phyloP scores from a whole-genome alignment of 2,888 invertebrate genomes.

The Pycnomerus fuliginosus region DNA sequence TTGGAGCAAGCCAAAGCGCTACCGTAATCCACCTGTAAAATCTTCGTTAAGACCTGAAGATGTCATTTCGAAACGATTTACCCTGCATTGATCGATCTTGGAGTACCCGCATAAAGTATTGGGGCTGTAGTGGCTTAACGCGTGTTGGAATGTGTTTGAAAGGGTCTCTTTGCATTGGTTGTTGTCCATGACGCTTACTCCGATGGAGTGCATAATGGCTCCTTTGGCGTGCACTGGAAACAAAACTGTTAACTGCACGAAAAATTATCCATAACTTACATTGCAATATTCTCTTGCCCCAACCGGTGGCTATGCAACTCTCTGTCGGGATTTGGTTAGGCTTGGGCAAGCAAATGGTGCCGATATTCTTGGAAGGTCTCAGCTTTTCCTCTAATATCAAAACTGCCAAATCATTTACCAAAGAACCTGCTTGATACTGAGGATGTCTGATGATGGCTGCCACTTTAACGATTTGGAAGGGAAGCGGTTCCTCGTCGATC shows the following conservation, averaged over 20 bases:
- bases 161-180: slow-evolving; percentile 63
- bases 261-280: slow-evolving; percentile 56
- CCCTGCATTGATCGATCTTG: slow-evolving; percentile 75
- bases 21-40: slow-evolving; percentile 65
- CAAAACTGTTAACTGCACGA: slow-evolving; percentile 2
- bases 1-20: slow-evolving; percentile 78
- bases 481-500: slow-evolving; percentile 75
- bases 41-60: neutral
- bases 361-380: slow-evolving; percentile 68
- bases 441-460: slow-evolving; percentile 71
- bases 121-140: slow-evolving; percentile 60
- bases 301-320: slow-evolving; percentile 77
- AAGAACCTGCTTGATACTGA: slow-evolving; percentile 60
- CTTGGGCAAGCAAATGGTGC: slow-evolving; percentile 69
- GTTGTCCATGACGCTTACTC: slow-evolving; percentile 64
- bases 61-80: slow-evolving; percentile 46
- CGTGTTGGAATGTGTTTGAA: slow-evolving; percentile 58
- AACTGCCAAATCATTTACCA: slow-evolving; percentile 71
- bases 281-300: slow-evolving; percentile 78
- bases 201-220: slow-evolving; percentile 72
- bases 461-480: slow-evolving; percentile 76
- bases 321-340: slow-evolving; percentile 60
- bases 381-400: slow-evolving; percentile 65
- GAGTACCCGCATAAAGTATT: slow-evolving; percentile 71
- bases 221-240: slow-evolving; percentile 70